phyloP scores from a whole-genome alignment of 2,888 invertebrate species.

The Mesorhabditis sp. region DNA sequence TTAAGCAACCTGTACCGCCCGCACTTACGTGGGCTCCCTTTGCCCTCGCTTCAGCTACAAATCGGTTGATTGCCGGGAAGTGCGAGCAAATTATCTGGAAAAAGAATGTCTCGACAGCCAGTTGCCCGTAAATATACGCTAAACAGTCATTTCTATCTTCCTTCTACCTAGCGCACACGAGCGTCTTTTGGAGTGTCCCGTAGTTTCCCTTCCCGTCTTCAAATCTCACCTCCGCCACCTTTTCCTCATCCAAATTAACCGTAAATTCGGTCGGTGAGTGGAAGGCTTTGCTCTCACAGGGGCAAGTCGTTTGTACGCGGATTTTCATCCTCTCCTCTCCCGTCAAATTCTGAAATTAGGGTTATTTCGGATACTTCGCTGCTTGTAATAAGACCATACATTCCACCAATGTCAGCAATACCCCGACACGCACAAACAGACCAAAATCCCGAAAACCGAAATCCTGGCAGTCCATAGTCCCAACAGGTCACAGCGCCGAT shows the following conservation, averaged over 20 bases:
- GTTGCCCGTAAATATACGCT: too few species aligned
- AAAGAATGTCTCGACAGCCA: not conserved
- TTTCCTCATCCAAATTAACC: not conserved
- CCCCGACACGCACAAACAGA: too few species aligned
- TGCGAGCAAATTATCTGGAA: conserved; percentile 3
- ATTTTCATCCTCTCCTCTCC: not conserved
- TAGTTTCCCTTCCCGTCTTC: too few species aligned
- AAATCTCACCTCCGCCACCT: not conserved
- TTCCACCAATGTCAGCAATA: too few species aligned
- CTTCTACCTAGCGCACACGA: too few species aligned
- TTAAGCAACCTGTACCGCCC: not conserved
- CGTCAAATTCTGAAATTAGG: not conserved
- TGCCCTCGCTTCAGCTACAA: not conserved
- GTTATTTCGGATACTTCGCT: not conserved
- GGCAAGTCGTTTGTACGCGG: not conserved
- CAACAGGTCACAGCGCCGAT: too few species aligned
- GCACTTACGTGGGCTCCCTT: not conserved
- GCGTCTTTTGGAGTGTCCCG: too few species aligned
- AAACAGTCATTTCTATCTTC: too few species aligned
- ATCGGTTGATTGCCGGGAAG: not conserved
- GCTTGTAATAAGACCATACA: too few species aligned
- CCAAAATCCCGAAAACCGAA: too few species aligned
- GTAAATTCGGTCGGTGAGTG: conserved; percentile 3
- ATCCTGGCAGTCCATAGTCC: too few species aligned
- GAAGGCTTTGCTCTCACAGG: not conserved